Conservation (phyloP, 1,140 invertebrate genomes). For the Oncopodura yosiiana region DNA sequence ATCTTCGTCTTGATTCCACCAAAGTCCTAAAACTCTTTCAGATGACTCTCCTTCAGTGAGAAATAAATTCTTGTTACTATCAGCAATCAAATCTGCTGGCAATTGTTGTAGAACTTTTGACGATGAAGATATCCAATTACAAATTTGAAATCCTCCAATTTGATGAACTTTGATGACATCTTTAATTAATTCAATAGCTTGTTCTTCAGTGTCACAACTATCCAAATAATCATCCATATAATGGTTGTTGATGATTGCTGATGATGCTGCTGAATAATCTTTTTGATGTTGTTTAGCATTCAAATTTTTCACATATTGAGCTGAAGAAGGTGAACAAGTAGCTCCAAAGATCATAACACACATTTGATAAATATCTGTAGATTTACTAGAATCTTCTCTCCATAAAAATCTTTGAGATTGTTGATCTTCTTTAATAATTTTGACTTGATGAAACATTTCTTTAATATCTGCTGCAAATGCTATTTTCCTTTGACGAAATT, state of each 20-base stretch:
- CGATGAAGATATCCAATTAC: constrained; percentile 13
- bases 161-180: constrained; percentile 6
- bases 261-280: constrained; percentile 3
- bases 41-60: too few species aligned
- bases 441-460: constrained; percentile 22
- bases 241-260: constrained; percentile 6
- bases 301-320: constrained; percentile 13
- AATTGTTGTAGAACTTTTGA: too few species aligned
- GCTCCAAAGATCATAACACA: constrained; percentile 23
- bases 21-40: constrained; percentile 8
- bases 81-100: not conserved
- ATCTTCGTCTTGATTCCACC: constrained; percentile 12
- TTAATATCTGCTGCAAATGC: constrained; percentile 20
- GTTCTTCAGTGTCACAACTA: constrained; percentile 12
- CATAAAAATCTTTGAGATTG: constrained; percentile 19
- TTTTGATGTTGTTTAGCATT: constrained; percentile 15
- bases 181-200: constrained; percentile 8
- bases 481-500: constrained; percentile 19
- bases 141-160: constrained; percentile 3
- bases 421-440: constrained; percentile 7
- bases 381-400: too few species aligned
- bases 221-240: constrained; percentile 30
- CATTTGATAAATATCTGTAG: constrained; percentile 17
- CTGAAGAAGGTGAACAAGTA: constrained; percentile 16
- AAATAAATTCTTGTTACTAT: not conserved